A percentile compares a stretch with the other conserved stretches of the same genome.
Conservation (phyloP, 2,888 invertebrate species). For the Agrypnus murinus region DNA sequence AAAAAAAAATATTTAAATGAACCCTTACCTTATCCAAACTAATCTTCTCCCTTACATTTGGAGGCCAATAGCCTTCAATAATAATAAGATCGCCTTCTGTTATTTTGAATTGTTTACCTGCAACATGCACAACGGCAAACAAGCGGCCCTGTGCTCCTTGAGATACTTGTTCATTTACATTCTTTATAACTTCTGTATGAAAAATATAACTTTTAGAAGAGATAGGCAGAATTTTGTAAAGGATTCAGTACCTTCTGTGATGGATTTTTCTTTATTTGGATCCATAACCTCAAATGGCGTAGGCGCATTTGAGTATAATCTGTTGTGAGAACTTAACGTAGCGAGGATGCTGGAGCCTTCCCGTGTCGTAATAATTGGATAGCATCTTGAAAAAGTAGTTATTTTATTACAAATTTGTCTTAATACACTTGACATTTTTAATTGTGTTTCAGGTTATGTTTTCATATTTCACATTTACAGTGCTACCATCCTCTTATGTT, state of each 20-base stretch:
- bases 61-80: conserved; percentile 89
- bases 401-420: conserved; percentile 35
- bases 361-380: not conserved
- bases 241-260: conserved; percentile 60
- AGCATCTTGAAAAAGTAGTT: conserved; percentile 12
- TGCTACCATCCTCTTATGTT: too few relatives aligned
- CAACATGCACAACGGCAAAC: conserved; percentile 88
- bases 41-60: conserved; percentile 85
- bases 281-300: conserved; percentile 65
- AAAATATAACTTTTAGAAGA: not conserved
- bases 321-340: not conserved
- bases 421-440: conserved; percentile 38
- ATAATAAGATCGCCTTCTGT: conserved; percentile 90
- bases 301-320: conserved; percentile 32
- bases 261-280: conserved; percentile 59
- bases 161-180: conserved; percentile 78
- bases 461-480: not conserved
- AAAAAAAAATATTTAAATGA: too few relatives aligned
- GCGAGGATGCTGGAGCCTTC: not conserved
- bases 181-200: conserved; percentile 74
- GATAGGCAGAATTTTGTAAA: too few relatives aligned
- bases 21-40: conserved; percentile 82
- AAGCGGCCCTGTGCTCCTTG: conserved; percentile 74
- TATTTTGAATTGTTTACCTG: conserved; percentile 90
- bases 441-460: conserved; percentile 29